Conservation (phyloP, 2,113 vertebrate genomes). For the Hydrolagus affinis region DNA sequence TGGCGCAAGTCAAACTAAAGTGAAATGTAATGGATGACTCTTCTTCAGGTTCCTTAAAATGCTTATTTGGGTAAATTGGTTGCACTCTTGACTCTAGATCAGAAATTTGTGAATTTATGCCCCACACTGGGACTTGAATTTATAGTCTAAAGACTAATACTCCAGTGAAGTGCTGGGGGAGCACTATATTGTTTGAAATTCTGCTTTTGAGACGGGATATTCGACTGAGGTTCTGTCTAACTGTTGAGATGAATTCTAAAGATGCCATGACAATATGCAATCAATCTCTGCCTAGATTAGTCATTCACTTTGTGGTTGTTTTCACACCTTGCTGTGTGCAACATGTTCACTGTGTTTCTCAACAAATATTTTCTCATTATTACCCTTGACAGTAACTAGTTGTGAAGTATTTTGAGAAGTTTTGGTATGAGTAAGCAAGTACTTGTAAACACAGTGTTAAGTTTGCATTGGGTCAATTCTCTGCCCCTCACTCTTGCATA, state of each 20-base stretch:
- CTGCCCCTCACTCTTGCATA: too few species aligned
- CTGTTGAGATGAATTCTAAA: background rate
- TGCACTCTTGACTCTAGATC: background rate
- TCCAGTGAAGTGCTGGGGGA: background rate
- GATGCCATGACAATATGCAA: background rate
- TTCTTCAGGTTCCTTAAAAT: constrained; percentile 29
- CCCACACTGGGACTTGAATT: background rate
- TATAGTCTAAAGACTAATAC: too few species aligned
- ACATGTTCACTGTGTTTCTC: background rate
- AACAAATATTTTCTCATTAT: background rate
- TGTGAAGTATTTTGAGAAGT: background rate
- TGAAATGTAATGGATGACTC: background rate
- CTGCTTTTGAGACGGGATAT: too few species aligned
- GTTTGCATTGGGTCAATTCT: background rate
- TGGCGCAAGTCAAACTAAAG: background rate
- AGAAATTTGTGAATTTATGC: background rate
- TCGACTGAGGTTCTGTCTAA: background rate
- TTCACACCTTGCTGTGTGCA: background rate
- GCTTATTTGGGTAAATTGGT: background rate
- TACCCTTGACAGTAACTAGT: background rate
- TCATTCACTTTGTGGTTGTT: background rate
- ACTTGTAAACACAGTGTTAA: background rate
- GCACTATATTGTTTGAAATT: background rate
- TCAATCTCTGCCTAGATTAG: background rate
- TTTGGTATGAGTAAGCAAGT: background rate